phyloP scores from a whole-genome alignment of 2,888 invertebrate species.

The Xanthorhoe designata region DNA sequence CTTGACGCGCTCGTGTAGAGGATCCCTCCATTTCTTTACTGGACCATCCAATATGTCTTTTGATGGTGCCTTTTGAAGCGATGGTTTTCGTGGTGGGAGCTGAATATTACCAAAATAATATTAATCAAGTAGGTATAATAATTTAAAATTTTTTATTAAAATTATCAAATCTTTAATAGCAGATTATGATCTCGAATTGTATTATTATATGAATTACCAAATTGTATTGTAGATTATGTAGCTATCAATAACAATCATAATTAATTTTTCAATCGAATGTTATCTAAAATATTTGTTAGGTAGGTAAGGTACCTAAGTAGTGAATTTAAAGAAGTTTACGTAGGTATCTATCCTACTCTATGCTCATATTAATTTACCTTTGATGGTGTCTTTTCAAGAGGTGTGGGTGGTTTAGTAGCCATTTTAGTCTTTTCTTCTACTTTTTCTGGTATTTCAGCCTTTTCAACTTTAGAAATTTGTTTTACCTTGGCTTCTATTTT shows the following conservation, averaged over 20 bases:
- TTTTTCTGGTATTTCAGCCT: constrained; percentile 55
- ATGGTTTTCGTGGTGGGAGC: constrained; percentile 79
- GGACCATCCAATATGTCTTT: constrained; percentile 71
- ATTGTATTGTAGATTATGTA: no score
- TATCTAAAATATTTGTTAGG: no score
- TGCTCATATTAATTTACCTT: constrained; percentile 59
- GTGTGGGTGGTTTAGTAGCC: constrained; percentile 79
- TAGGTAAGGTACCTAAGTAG: no score
- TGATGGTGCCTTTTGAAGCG: constrained; percentile 77
- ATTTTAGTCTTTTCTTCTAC: constrained; percentile 69
- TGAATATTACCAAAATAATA: constrained; percentile 46
- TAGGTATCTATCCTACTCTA: not conserved
- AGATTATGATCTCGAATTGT: no score
- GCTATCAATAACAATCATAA: no score
- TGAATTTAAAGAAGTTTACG: not conserved
- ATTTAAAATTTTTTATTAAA: no score
- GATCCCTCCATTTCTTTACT: constrained; percentile 83
- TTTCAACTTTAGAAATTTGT: constrained; percentile 51
- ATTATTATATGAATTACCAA: no score
- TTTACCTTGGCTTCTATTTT: constrained; percentile 45
- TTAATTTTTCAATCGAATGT: no score
- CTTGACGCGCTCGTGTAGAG: constrained; percentile 80
- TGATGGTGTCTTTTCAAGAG: constrained; percentile 71
- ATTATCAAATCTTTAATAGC: no score
- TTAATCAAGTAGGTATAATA: not conserved